A percentile compares a stretch with the other conserved stretches of the same genome.
phyloP scores from a whole-genome alignment of 1,140 invertebrate genomes.

The Wasmannia auropunctata region DNA sequence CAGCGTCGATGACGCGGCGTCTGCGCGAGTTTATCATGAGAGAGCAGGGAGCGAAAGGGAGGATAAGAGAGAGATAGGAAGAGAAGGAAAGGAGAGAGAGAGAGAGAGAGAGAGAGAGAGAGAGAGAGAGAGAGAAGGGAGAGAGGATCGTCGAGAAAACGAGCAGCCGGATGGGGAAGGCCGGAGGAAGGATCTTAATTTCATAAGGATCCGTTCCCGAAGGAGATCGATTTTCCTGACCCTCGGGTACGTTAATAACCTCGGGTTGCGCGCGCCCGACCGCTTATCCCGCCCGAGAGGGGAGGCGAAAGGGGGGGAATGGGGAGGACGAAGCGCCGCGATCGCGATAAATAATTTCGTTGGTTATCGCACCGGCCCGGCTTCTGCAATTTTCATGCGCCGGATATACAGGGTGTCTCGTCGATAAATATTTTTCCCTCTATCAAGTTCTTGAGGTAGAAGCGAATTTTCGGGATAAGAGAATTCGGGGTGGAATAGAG shows the following conservation, averaged over 20 bases:
- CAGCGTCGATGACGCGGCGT: conserved; percentile 9
- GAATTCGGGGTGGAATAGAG: neutral
- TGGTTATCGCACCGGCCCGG: conserved; percentile 52
- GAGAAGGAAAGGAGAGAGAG: neutral
- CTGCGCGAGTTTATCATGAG: conserved; percentile 27
- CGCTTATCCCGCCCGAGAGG: conserved; percentile 38
- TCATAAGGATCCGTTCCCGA: conserved; percentile 66
- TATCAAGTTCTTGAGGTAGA: neutral
- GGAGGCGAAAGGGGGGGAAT: too few species aligned
- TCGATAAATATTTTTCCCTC: conserved; percentile 29
- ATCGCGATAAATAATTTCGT: conserved; percentile 67
- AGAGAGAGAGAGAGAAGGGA: neutral
- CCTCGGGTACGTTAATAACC: conserved; percentile 66
- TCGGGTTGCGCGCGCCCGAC: conserved; percentile 49
- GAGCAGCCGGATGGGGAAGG: conserved; percentile 37
- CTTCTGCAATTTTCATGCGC: conserved; percentile 61
- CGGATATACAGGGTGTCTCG: conserved; percentile 44
- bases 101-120: neutral
- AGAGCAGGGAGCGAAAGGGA: conserved; percentile 28
- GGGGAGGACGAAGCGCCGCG: conserved; percentile 20
- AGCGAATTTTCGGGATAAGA: neutral
- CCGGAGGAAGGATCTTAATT: conserved; percentile 61
- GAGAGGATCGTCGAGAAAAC: conserved; percentile 12
- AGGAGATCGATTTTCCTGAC: conserved; percentile 66
- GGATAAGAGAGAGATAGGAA: neutral